phyloP scores from a whole-genome alignment of 2,888 invertebrate genomes.

The Parnassius glacialis region DNA sequence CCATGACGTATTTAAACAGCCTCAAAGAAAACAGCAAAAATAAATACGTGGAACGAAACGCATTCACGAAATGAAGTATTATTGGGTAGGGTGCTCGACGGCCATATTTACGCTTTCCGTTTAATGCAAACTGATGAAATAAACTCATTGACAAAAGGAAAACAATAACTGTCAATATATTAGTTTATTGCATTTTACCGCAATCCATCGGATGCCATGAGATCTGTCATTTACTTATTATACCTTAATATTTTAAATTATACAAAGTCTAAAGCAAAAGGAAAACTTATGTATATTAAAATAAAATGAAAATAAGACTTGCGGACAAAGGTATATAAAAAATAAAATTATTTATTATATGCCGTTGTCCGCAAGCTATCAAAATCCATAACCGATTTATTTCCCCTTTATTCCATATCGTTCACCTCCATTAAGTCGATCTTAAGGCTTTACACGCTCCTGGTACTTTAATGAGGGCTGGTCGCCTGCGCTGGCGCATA shows the following conservation, averaged over 20 bases:
- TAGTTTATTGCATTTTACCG: not conserved
- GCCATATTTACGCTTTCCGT: constrained; percentile 12
- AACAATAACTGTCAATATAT: constrained; percentile 3
- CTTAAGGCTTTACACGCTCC: constrained; percentile 36
- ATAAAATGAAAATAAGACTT: no score
- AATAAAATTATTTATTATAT: no score
- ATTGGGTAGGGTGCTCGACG: constrained; percentile 22
- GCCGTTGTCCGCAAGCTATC: not conserved
- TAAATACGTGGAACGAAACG: constrained; percentile 18
- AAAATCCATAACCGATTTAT: constrained; percentile 19
- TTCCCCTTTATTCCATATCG: constrained; percentile 19
- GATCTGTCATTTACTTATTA: no score
- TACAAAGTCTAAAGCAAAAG: no score
- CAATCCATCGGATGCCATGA: no score
- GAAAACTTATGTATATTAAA: no score
- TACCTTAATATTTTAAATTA: no score
- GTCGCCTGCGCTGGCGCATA: constrained; percentile 25
- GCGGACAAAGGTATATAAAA: no score
- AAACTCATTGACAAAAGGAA: not conserved
- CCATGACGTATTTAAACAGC: constrained; percentile 39
- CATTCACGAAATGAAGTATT: constrained; percentile 35
- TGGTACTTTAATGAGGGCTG: constrained; percentile 35
- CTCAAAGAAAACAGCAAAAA: constrained; percentile 27
- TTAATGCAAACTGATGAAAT: constrained; percentile 6
- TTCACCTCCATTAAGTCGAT: constrained; percentile 33